phyloP scores from a whole-genome alignment of 53 echinoderm and acorn worm genomes.

The Patiria pectinifera region DNA sequence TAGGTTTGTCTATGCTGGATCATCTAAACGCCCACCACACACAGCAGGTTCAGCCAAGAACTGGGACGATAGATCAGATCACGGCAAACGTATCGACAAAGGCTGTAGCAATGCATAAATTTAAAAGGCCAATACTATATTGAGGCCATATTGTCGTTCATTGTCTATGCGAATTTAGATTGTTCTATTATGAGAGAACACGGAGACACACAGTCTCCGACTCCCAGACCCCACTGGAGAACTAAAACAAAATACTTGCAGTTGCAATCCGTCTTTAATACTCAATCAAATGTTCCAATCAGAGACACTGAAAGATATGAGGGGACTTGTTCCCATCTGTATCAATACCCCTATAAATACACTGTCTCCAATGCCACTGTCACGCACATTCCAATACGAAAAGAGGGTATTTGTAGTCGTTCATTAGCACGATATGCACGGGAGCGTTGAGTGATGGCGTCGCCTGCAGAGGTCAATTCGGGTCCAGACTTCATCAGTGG shows the following conservation, averaged over 20 bases:
- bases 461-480: conserved; percentile 6
- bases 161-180: conserved; percentile 9
- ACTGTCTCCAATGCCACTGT: conserved; percentile 16
- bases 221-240: not conserved
- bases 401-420: not conserved
- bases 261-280: not conserved
- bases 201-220: not conserved
- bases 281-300: conserved; percentile 47
- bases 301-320: not conserved
- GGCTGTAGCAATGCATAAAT: not conserved
- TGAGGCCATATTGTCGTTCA: not conserved
- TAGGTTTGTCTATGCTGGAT: not conserved
- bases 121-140: not conserved
- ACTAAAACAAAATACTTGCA: not conserved
- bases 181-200: not conserved
- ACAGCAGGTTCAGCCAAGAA: not conserved
- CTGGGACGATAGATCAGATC: not conserved
- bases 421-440: conserved; percentile 1
- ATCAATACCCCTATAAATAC: conserved; percentile 48
- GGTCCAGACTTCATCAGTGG: conserved; percentile 24
- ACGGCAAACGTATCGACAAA: not conserved
- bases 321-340: conserved; percentile 32
- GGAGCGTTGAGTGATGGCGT: conserved; percentile 34
- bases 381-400: conserved; percentile 7
- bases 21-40: not conserved